Percentiles rank a stretch among this genome's conserved stretches.
These are phyloP conservation scores for Prionailurus bengalensis DNA, from an alignment of 2,113 vertebrate species.

Conservation along the genomic window DNA sequence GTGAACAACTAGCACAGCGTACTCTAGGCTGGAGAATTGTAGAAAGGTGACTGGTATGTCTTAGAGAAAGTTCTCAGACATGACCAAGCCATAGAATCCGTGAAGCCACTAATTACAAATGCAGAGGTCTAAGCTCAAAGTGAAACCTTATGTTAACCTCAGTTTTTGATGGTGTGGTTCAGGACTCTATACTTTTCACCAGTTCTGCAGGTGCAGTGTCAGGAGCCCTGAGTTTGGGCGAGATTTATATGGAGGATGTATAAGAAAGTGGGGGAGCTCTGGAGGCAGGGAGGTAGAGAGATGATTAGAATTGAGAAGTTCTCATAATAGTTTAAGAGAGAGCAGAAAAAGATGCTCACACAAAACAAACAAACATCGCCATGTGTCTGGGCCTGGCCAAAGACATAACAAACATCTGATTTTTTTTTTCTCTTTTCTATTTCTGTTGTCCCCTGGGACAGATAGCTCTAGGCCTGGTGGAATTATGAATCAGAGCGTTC, in stretches of 20 bases:
- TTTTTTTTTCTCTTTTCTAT: constrained; percentile 15
- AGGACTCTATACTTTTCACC: neutral
- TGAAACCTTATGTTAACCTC: neutral
- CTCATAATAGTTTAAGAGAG: neutral
- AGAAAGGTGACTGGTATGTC: neutral
- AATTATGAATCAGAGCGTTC: constrained; percentile 68
- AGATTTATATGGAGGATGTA: neutral
- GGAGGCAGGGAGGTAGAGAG: neutral
- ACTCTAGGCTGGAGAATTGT: neutral
- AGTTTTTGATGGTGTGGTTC: neutral
- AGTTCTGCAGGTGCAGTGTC: neutral
- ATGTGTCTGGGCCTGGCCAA: neutral
- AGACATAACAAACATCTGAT: neutral
- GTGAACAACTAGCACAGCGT: neutral
- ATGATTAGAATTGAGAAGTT: neutral
- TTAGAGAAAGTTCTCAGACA: neutral
- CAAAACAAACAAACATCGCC: constrained; percentile 40
- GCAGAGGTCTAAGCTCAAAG: neutral
- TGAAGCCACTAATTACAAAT: neutral
- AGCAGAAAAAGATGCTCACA: neutral
- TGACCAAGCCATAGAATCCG: neutral
- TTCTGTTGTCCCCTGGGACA: constrained; percentile 58
- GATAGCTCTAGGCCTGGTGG: constrained; percentile 19
- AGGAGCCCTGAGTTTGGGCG: neutral
- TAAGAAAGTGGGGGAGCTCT: neutral